phyloP scores from a whole-genome alignment of 53 echinoderm and acorn worm genomes.

The Paracentrotus lividus region DNA sequence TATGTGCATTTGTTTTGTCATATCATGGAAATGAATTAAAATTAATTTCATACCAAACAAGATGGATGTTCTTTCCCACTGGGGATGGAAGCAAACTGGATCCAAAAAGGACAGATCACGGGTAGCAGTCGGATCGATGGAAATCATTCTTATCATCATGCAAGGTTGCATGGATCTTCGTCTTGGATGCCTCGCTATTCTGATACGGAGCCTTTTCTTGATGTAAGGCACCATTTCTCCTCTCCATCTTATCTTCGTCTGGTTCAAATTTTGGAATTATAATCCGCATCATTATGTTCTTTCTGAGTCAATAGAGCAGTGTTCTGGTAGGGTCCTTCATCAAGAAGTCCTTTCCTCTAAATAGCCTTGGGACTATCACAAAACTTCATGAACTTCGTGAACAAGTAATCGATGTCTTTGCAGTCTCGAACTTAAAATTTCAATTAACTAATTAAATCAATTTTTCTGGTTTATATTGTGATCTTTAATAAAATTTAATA shows the following conservation, averaged over 20 bases:
- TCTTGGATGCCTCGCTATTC: constrained; percentile 18
- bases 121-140: not conserved
- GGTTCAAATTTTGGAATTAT: too few relatives aligned
- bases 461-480: too few relatives aligned
- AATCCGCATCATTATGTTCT: too few relatives aligned
- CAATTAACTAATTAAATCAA: too few relatives aligned
- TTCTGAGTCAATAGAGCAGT: too few relatives aligned
- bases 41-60: not conserved
- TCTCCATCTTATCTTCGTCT: not conserved
- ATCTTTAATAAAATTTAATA: too few relatives aligned
- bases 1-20: not conserved
- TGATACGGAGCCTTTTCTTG: constrained; percentile 30
- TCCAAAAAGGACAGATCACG: not conserved
- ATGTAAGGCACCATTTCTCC: not conserved
- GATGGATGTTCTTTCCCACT: constrained; percentile 16
- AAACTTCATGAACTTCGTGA: too few relatives aligned
- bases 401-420: too few relatives aligned
- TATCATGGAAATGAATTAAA: not conserved
- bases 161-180: constrained; percentile 20
- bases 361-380: too few relatives aligned
- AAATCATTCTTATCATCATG: not conserved
- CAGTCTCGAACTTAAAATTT: too few relatives aligned
- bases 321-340: too few relatives aligned
- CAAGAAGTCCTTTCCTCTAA: too few relatives aligned
- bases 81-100: constrained; percentile 55